Evolutionary conservation across 2,797 vertebrate species (phyloP).

Genomic region (Sebastes hopkinsi): DNA sequence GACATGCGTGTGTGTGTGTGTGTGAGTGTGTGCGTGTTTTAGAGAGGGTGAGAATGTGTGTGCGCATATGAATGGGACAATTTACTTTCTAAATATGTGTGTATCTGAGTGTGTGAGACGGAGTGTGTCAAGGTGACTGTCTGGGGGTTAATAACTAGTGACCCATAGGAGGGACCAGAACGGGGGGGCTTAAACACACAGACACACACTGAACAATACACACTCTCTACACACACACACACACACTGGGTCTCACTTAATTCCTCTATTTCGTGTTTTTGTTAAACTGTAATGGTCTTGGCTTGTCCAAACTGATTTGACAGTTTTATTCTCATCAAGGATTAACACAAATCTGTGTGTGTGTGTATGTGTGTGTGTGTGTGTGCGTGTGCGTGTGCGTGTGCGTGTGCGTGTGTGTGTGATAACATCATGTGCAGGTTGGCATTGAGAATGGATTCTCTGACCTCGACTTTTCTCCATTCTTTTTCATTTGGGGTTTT

Average conservation of each 20-base stretch:
- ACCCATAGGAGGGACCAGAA: slow-evolving; percentile 57
- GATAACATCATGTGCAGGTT: not conserved
- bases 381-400: not conserved
- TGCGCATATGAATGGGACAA: slow-evolving; percentile 13
- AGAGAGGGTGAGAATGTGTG: not conserved
- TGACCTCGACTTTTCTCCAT: not conserved
- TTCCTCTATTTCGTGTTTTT: slow-evolving; percentile 17
- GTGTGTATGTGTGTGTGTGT: not conserved
- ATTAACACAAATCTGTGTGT: slow-evolving; percentile 6
- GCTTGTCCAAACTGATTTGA: slow-evolving; percentile 28
- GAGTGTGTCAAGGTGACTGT: slow-evolving; percentile 70
- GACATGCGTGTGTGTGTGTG: slow-evolving; percentile 7
- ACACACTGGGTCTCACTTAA: not conserved
- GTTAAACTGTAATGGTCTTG: not conserved
- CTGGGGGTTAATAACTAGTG: slow-evolving; percentile 77
- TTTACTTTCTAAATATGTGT: slow-evolving; percentile 11
- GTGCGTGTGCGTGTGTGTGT: not conserved
- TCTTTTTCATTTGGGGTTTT: not conserved
- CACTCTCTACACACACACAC: not conserved
- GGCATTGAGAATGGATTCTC: not conserved
- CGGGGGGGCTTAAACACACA: slow-evolving; percentile 39
- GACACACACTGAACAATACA: not conserved
- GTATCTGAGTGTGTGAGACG: slow-evolving; percentile 2
- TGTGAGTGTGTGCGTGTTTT: not conserved
- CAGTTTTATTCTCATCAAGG: slow-evolving; percentile 25